Evolutionary conservation across 37 sponge, comb jelly and placozoan species (phyloP), one percentile per base, ranked within the genome.

Genomic region (Dysidea cf. avara): DNA sequence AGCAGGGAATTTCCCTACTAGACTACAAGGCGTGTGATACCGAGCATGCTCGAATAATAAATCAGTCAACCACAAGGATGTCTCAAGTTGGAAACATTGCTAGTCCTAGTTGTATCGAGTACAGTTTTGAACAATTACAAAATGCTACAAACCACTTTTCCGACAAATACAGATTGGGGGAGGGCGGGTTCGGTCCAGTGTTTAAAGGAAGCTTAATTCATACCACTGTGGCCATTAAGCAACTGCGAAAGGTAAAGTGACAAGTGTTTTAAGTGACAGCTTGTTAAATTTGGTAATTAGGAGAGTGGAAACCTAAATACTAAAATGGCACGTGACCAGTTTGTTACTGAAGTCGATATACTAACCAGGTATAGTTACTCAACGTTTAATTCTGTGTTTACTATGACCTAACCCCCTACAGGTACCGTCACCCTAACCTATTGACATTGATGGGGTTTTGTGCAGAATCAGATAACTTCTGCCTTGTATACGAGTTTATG

Each of bases 141-240:
- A 13, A 68, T 4, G 89, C 91, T 26, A 95, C 96, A 2, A 55
- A 81, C 1, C 14, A 80, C 53, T 95, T 95, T 56, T 61, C 87
- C 61, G 52, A 77, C 5, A 88, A 92, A 7, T 79, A 69, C 43
- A 84, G 76, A 52, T 63, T 96, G 26, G 97, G 97, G 18, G 94
- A 96, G 62, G 97, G 97, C 20, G 93, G 94, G 11, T 96, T 92
- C 52, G 97, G 97, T 21, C 93, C 94, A 0, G 97, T 96, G 11
- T 96, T 56, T 66, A 76, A 54, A 38, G 94, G 87, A 9, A 79
- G 32, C 16, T 73, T 96, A 18, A 64, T 71, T 47, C 53, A 49
- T 51, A 96, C 97, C 21, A 78, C 79, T 5, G 94, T 96, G 29
- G 97, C 97, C 16, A 89, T 96, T 60, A 96, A 96, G 68, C 75